Base-by-base conservation (phyloP, 2,888 invertebrate species). In the Epistrophe eligans region DNA sequence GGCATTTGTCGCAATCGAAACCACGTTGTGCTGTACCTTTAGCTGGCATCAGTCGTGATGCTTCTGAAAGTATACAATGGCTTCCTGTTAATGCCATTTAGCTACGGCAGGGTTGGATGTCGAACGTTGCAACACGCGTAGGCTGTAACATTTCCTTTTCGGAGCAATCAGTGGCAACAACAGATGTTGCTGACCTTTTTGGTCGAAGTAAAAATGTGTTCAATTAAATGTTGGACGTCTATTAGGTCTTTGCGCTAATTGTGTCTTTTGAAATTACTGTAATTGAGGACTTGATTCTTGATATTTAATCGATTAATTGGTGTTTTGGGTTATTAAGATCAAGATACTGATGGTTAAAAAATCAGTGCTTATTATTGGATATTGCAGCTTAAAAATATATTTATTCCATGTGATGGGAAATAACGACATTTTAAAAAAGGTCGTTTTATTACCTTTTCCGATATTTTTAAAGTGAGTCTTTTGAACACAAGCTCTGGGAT, bases 121-220 rank as follows among this genome's bases (percentile, higher is more conserved):
- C 55, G 60, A 62, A 58, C 67, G 62, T 73, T 66, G 72, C 58
- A 62, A 79, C 74, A 79, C 79, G 84, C 79, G 79, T 85, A 85
- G 82, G 85, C 67, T 81, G 81, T 28, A 64, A 62, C 73, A 85
- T 77, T 85, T 85, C 70, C 73, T 77, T 74, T 74, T 64, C 73
- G 55, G 35, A 35, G 57, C 35, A 77, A 73, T 81, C 73, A 81
- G 24, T 72, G 32, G 77, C 72, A 74, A 82, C 85, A 85, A 82
- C 85, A 85, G 82, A 85, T 85, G 85, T 85, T 85, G 72, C 64
- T 77, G 72, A 67, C 85, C 81, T 77, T 77, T 85, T 73, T 70
- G 67, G 66, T 55, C 50, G 73, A 60, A 45, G 48, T 28, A 17
- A 64, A 66, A 62, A 50, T 76, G 50, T 77, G 67, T 80, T 77